Evolutionary conservation across 2,113 vertebrate genomes (phyloP), one percentile per base, ranked within the genome.

Genomic region (Fukomys damarensis): DNA sequence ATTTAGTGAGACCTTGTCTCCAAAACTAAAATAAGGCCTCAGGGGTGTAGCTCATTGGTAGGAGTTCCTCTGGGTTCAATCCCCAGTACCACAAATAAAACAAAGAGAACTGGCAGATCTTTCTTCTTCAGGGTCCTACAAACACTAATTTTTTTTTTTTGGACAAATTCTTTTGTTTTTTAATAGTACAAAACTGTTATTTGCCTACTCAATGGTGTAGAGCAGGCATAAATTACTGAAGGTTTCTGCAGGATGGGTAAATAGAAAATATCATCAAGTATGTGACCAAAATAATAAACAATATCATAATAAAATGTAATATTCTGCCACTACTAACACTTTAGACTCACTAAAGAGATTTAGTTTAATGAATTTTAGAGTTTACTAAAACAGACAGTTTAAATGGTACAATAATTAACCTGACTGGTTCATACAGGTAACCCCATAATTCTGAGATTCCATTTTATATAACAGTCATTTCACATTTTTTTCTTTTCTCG

Each of bases 341-440:
- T 89, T 61, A 92, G 3, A 77, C 20, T 85, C 49, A 80, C 6
- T 59, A 76, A 76, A 91, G 28, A 88, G n/a, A 89, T 41, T 61
- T 14, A 81, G 56, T 68, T 95, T 59, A 87, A 90, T 84, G 52
- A 88, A 91, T 38, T 90, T 30, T 86, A 65, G 1, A 95, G 66
- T 52, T 93, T 43, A 82, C 26, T 77, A 30, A 49, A 38, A 26
- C 19, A 41, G n/a, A 65, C 9, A 63, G 30, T 79, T 91, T 83
- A 94, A 92, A 86, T 43, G 26, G 76, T 41, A 91, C 4, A 14
- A 35, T 58, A 87, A 77, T 91, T 70, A 93, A 66, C 38, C 3
- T 79, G 61, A 93, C n/a, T 35, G 1, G 52, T 6, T 56, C 77
- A 43, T n/a, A 89, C 9, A 82, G 20, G 7, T 65, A 72, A 79